Conservation (phyloP, 1,140 invertebrate species). For the Paraescarpia echinospica region DNA sequence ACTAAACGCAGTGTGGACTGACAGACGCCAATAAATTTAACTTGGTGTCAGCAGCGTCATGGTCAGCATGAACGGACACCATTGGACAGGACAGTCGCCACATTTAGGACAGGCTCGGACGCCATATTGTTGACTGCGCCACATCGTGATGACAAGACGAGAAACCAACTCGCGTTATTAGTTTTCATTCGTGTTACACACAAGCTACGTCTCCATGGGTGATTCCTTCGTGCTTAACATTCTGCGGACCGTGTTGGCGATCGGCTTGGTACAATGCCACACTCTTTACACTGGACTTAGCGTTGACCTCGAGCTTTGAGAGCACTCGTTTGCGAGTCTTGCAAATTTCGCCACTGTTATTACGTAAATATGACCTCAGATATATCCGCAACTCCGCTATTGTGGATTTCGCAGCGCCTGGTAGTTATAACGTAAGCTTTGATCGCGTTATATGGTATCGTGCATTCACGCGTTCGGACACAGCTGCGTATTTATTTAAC, state of each 20-base stretch:
- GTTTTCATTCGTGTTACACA: neutral
- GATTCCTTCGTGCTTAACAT: neutral
- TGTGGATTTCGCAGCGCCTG: neutral
- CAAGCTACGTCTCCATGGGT: neutral
- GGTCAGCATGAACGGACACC: neutral
- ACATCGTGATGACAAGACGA: neutral
- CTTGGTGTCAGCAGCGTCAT: neutral
- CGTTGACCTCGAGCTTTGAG: neutral
- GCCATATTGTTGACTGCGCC: neutral
- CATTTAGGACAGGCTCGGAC: neutral
- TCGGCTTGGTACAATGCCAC: neutral
- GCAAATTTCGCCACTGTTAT: neutral
- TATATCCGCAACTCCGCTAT: neutral
- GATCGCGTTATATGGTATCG: neutral
- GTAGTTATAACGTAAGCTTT: neutral
- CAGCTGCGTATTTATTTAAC: neutral
- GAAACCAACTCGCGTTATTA: neutral
- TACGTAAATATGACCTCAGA: conserved; percentile 1
- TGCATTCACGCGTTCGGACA: neutral
- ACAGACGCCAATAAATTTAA: neutral
- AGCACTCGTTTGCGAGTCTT: neutral
- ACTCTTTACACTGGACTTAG: neutral
- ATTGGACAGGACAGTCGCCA: neutral
- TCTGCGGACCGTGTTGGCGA: neutral
- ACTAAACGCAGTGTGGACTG: neutral